Evolutionary conservation across 1,140 invertebrate species (phyloP), one percentile per base, ranked within the genome.

Genomic region (Drosophila lacteicornis): DNA sequence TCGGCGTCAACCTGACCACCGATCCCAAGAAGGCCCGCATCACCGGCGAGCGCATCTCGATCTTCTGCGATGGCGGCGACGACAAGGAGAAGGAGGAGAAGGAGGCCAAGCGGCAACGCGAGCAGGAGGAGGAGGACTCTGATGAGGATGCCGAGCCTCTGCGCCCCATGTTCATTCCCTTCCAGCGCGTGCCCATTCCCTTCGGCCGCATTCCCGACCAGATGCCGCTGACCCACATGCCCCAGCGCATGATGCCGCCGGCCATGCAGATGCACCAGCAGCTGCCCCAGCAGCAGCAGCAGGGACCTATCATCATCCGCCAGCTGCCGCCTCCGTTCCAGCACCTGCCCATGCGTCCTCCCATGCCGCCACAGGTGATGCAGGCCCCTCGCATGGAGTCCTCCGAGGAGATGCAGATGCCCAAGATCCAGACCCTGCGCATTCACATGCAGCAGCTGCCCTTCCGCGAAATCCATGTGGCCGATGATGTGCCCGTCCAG

Each of bases 41-140:
- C 58, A 96, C 95, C 71, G 97, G 97, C 33, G 97, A 98, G 93
- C 95, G 96, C 42, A 96, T 98, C 93, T 96, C 96, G 11, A 97
- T 98, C 87, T 95, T 97, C 80, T 98, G 97, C 85, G 96, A 97
- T 92, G 96, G 96, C 81, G 97, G 95, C 60, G 93, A 93, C 61
- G 85, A 73, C 6, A 69, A 77, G 60, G 78, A 85, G 7, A 71
- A 80, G 40, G 62, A 61, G 30, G 59, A 65, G 30, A 61, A 91
- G 75, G 71, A 92, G 40, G 53, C 82, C 53, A 82, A 80, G 63
- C 81, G 81, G 12, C 76, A 79, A 63, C 83, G 86, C 8, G 88
- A 92, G 19, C 69, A 73, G 49, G 82, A 85, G 66, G 86, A 92
- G 5, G 85, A 92, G 49, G 84, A 91, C 30, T 91, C 79, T 1